Evolutionary conservation across 2,797 vertebrate species (phyloP), one percentile per base, ranked within the genome.

Genomic region (Silurus aristotelis): DNA sequence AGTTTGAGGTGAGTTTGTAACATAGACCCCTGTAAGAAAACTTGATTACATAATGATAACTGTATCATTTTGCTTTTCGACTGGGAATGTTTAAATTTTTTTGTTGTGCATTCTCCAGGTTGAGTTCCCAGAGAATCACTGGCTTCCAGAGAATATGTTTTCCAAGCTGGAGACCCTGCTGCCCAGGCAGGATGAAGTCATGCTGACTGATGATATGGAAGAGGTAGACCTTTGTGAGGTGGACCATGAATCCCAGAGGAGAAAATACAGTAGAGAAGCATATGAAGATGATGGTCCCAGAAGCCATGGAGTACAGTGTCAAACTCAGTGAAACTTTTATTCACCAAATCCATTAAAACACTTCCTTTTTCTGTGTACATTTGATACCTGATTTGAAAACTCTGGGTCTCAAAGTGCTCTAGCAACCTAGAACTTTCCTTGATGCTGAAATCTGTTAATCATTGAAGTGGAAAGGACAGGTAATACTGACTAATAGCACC

Each of bases 121-220:
- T 56, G 93, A 94, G 85, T 99, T 99, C 75, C 98, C 98, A 25
- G 95, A 97, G 6, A 96, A 97, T 48, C 87, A 95, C 83, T 99
- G 97, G 97, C 96, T 99, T 22, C 94, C 97, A 38, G 92, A 92
- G 75, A 95, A 98, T 87, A 96, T 96, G 84, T 93, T 98, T 31
- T 92, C 89, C 46, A 94, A 97, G 87, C 92, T 99, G 83, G 98
- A 99, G 90, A 91, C 94, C 73, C 89, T 98, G 43, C 97, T 99
- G 68, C 98, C 97, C 3, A 92, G 94, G 0, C 92, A 97, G 87
- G 96, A 98, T 73, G 94, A 96, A 5, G 88, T 97, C 46, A 95
- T 95, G 93, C 12, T 97, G 12, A 93, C 96, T 0, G 98, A 99
- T 0, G 98, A 99, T 79, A 97, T 97, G 97, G 98, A 99, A 88